These are phyloP conservation scores for Oophaga pumilio DNA, from an alignment of 2,113 vertebrate genomes.

Conservation along the genomic window DNA sequence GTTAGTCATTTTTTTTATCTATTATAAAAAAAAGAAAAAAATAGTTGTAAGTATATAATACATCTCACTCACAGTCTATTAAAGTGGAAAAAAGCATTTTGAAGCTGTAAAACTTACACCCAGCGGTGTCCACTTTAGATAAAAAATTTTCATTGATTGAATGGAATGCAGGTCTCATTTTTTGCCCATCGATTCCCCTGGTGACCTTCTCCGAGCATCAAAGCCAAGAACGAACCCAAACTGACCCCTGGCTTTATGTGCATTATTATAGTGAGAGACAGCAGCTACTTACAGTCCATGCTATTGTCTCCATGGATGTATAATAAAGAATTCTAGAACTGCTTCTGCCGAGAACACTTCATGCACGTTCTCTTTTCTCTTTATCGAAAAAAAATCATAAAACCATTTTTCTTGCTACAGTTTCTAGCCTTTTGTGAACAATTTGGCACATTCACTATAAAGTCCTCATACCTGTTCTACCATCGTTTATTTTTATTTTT, in stretches of 20 bases:
- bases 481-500: neutral
- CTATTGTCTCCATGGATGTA: slow-evolving; percentile 75
- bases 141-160: slow-evolving; percentile 87
- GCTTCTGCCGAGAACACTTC: slow-evolving; percentile 74
- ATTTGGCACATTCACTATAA: slow-evolving; percentile 16
- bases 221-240: slow-evolving; percentile 88
- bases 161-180: slow-evolving; percentile 81
- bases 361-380: slow-evolving; percentile 65
- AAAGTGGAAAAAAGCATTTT: slow-evolving; percentile 78
- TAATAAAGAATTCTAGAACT: slow-evolving; percentile 80
- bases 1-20: slow-evolving; percentile 24
- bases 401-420: slow-evolving; percentile 66
- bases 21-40: slow-evolving; percentile 60
- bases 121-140: slow-evolving; percentile 86
- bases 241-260: slow-evolving; percentile 89
- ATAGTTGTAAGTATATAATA: slow-evolving; percentile 58
- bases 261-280: slow-evolving; percentile 80
- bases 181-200: slow-evolving; percentile 83
- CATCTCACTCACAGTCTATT: slow-evolving; percentile 74
- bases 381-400: slow-evolving; percentile 62
- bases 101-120: slow-evolving; percentile 80
- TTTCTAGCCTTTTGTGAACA: slow-evolving; percentile 44
- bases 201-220: slow-evolving; percentile 92
- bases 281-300: slow-evolving; percentile 77
- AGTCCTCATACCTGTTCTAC: neutral